phyloP scores from a whole-genome alignment of 2,888 invertebrate species.

The Carterocephalus palaemon region DNA sequence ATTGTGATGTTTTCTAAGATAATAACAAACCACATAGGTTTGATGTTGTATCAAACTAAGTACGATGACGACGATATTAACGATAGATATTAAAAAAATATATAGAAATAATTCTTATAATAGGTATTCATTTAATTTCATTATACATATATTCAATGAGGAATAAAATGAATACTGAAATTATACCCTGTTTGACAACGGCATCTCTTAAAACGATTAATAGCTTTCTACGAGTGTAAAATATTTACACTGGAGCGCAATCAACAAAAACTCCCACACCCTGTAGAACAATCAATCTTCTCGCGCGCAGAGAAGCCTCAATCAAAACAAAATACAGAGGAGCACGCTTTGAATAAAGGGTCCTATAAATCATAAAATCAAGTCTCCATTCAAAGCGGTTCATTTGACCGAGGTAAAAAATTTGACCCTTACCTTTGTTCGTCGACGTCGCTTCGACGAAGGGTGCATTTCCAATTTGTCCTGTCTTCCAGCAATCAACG shows the following conservation, averaged over 20 bases:
- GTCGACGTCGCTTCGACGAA: slow-evolving; percentile 43
- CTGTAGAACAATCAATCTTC: slow-evolving; percentile 76
- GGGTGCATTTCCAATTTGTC: slow-evolving; percentile 74
- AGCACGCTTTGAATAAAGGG: slow-evolving; percentile 69
- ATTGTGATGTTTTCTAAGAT: too few relatives aligned
- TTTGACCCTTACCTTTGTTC: slow-evolving; percentile 67
- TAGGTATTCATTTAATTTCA: too few relatives aligned
- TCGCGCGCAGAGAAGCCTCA: slow-evolving; percentile 71
- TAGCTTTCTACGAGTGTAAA: slow-evolving; percentile 35
- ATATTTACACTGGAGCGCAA: slow-evolving; percentile 66
- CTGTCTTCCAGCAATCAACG: slow-evolving; percentile 65
- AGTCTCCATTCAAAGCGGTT: slow-evolving; percentile 69
- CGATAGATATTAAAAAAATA: too few relatives aligned
- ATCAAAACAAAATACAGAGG: slow-evolving; percentile 75
- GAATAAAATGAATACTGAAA: too few relatives aligned
- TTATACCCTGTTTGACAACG: too few relatives aligned
- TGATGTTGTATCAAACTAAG: too few relatives aligned
- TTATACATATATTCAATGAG: too few relatives aligned
- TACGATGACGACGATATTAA: too few relatives aligned
- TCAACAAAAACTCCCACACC: slow-evolving; percentile 72
- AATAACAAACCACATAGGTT: too few relatives aligned
- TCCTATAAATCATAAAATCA: slow-evolving; percentile 78
- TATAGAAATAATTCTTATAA: too few relatives aligned
- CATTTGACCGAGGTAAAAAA: slow-evolving; percentile 65
- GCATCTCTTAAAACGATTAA: too few relatives aligned